Conservation (phyloP, 2,797 vertebrate species). For the Anguilla megastoma region DNA sequence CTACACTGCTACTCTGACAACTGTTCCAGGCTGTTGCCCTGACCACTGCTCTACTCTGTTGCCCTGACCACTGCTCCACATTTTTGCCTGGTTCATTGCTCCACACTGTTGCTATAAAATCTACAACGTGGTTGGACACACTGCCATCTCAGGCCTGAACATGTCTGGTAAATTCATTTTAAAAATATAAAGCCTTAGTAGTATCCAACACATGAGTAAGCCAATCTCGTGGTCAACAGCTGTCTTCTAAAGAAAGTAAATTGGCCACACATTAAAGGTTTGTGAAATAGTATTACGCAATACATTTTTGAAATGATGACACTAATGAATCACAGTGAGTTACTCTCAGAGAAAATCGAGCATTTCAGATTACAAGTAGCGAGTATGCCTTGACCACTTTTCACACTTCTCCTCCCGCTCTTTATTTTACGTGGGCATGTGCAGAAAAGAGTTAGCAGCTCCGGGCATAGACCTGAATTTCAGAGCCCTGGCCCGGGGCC, state of each 20-base stretch:
- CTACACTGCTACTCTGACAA: neutral
- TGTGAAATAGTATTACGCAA: neutral
- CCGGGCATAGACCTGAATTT: conserved; percentile 33
- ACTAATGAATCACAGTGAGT: conserved; percentile 44
- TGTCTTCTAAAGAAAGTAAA: neutral
- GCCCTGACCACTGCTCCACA: too few relatives aligned
- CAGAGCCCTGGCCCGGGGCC: conserved; percentile 38
- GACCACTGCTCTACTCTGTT: too few relatives aligned
- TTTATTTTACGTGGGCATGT: conserved; percentile 33
- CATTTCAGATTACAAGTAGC: conserved; percentile 40
- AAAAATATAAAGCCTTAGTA: neutral
- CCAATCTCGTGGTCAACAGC: neutral
- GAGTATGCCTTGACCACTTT: conserved; percentile 40
- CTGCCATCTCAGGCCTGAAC: neutral
- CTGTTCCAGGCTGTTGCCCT: too few relatives aligned
- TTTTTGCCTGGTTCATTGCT: too few relatives aligned
- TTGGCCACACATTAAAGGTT: neutral
- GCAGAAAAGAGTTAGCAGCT: conserved; percentile 41
- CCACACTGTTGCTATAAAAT: neutral
- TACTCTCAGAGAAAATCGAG: conserved; percentile 47
- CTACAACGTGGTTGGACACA: neutral
- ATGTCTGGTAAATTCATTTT: neutral
- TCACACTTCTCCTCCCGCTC: conserved; percentile 31
- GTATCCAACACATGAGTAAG: conserved; percentile 13
- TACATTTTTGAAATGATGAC: conserved; percentile 19